Evolutionary conservation across 2,113 vertebrate genomes (phyloP).

Genomic region (Sus scrofa): DNA sequence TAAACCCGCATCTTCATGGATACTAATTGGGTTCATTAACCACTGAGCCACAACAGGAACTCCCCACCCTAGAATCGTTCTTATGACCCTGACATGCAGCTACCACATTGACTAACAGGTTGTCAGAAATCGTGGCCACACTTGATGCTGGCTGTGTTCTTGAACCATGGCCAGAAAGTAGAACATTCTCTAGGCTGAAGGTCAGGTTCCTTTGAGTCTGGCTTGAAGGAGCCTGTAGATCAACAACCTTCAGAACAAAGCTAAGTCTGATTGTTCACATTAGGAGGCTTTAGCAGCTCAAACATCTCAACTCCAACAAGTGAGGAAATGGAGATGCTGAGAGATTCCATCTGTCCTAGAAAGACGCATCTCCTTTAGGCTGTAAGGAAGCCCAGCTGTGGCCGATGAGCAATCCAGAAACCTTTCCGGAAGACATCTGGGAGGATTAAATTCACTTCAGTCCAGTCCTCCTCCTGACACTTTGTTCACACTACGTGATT

Average conservation of each 20-base stretch:
- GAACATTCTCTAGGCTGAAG: background rate
- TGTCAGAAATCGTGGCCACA: background rate
- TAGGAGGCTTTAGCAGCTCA: background rate
- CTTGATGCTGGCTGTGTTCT: background rate
- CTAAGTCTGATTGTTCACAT: background rate
- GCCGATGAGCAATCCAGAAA: background rate
- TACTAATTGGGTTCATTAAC: no score
- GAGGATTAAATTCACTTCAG: slow-evolving; percentile 3
- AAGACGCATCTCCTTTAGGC: background rate
- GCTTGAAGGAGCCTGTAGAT: no score
- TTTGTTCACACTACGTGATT: background rate
- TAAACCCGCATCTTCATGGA: no score
- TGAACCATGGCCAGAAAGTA: background rate
- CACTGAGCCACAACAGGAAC: no score
- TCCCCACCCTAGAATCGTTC: no score
- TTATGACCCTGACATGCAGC: background rate
- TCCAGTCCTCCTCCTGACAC: background rate
- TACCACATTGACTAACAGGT: background rate
- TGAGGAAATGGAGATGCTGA: background rate
- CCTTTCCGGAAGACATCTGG: background rate
- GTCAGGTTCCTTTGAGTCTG: background rate
- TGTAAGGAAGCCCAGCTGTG: background rate
- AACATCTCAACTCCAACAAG: background rate
- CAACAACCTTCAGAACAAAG: background rate
- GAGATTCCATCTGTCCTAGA: background rate